Percentiles rank a stretch among this genome's conserved stretches.
These are phyloP conservation scores for Drosophila serrata DNA, from an alignment of 1,140 invertebrate genomes.

Conservation along the genomic window DNA sequence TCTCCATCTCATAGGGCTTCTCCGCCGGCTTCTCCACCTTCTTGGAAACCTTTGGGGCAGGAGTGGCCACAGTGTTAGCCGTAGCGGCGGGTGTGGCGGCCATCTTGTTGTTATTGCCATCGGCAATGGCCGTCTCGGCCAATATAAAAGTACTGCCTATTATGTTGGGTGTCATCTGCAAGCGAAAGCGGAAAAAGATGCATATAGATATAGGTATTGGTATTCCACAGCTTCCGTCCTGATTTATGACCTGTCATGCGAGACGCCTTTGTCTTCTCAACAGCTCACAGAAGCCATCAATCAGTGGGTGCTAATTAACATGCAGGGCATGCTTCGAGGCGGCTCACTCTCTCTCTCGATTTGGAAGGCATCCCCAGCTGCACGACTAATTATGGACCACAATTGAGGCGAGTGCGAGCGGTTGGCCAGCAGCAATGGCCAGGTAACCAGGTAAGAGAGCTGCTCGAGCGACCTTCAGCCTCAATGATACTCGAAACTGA, in stretches of 20 bases:
- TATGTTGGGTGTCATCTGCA: slow-evolving; percentile 83
- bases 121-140: slow-evolving; percentile 78
- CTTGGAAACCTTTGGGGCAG: slow-evolving; percentile 29
- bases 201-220: slow-evolving; percentile 10
- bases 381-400: slow-evolving; percentile 74
- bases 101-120: slow-evolving; percentile 78
- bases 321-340: slow-evolving; percentile 43
- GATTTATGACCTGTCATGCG: slow-evolving; percentile 67
- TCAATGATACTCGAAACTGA: slow-evolving; percentile 66
- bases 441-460: slow-evolving; percentile 24
- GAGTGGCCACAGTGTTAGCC: slow-evolving; percentile 23
- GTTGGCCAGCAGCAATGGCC: neutral
- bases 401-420: slow-evolving; percentile 46
- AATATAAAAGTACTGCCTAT: slow-evolving; percentile 83
- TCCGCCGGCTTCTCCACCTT: slow-evolving; percentile 22
- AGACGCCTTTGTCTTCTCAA: slow-evolving; percentile 40
- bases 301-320: slow-evolving; percentile 54
- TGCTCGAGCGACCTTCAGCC: slow-evolving; percentile 62
- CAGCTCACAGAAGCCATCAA: slow-evolving; percentile 43
- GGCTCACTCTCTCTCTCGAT: slow-evolving; percentile 41
- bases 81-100: slow-evolving; percentile 46
- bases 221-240: slow-evolving; percentile 59
- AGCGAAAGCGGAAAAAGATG: slow-evolving; percentile 24
- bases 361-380: slow-evolving; percentile 64
- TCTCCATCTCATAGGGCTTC: slow-evolving; percentile 83